These are phyloP conservation scores for Addax nasomaculatus DNA, from an alignment of 2,113 vertebrate genomes.

Conservation along the genomic window DNA sequence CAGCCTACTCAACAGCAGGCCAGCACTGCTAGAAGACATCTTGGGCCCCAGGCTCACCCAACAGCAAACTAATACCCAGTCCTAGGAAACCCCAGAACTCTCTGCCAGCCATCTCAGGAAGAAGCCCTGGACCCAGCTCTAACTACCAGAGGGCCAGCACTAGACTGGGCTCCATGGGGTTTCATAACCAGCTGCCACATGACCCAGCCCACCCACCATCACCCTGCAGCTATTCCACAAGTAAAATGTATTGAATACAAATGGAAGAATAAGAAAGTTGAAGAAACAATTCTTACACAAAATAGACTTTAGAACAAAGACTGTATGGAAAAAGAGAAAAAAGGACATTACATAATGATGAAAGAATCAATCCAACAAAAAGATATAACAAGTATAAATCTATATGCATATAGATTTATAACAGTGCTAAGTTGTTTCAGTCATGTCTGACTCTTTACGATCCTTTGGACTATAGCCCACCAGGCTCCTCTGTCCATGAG, in stretches of 20 bases:
- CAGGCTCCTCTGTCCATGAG: neutral
- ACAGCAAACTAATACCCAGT: neutral
- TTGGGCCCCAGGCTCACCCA: neutral
- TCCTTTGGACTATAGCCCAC: accelerated
- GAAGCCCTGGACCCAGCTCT: neutral
- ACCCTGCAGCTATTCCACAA: neutral
- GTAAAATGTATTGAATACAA: neutral
- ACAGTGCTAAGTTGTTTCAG: neutral
- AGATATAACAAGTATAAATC: neutral
- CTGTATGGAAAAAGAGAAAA: neutral
- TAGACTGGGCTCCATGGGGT: neutral
- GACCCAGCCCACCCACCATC: neutral
- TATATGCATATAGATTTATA: neutral
- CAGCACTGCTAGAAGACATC: neutral
- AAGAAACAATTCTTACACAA: neutral
- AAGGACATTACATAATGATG: neutral
- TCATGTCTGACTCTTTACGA: neutral
- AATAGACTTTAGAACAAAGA: neutral
- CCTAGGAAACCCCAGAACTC: neutral
- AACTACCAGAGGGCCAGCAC: neutral
- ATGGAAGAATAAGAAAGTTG: neutral
- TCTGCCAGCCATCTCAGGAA: neutral
- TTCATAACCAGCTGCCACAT: neutral
- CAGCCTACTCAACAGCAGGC: neutral
- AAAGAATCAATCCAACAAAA: neutral